Base-by-base conservation (phyloP, 2,113 vertebrate species). In the Saccopteryx bilineata region DNA sequence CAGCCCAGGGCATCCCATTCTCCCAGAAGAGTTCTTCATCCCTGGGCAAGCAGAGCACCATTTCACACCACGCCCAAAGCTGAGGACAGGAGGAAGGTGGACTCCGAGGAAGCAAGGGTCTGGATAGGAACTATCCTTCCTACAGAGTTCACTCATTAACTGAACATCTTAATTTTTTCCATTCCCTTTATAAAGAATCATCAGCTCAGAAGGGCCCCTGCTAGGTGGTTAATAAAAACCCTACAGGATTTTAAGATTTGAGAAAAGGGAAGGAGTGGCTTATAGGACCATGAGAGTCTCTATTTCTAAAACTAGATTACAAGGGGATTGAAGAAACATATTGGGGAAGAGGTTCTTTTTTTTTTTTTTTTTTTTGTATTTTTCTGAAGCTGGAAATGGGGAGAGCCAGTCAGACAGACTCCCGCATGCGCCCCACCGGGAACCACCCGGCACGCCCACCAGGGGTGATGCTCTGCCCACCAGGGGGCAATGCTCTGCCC, bases 91-190 rank as follows among this genome's bases (percentile, higher is more conserved):
- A 23, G 23, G 4, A 39, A 54, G 14, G 14, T 8, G 7, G 7
- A 48, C 33, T 71, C 19, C 0, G 1, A 74, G n/a, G 56, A 26
- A 71, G 11, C 54, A 48, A 58, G 11, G 15, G 3, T 26, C n/a
- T 15, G 48, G 28, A 63, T 15, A 52, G 76, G 66, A 52, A 31
- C 6, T 56, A 39, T 71, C 80, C 15, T 96, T 71, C 80, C 15
- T 96, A 76, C 61, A 71, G 75, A 74, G 87, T 92, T 96, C 90
- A 94, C 31, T 46, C 93, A 76, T 95, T 82, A 96, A 71, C 87
- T 88, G 79, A 97, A 96, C 74, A 19, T 61, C 80, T 39, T 52
- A 90, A 71, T 0, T 7, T 58, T 89, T 96, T 96, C 94, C 69
- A 52, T 94, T 93, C 52, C 88, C 15, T 80, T 97, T 90, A 52